Evolutionary conservation across 2,113 vertebrate species (phyloP).

Genomic region (Regulus satrapa): DNA sequence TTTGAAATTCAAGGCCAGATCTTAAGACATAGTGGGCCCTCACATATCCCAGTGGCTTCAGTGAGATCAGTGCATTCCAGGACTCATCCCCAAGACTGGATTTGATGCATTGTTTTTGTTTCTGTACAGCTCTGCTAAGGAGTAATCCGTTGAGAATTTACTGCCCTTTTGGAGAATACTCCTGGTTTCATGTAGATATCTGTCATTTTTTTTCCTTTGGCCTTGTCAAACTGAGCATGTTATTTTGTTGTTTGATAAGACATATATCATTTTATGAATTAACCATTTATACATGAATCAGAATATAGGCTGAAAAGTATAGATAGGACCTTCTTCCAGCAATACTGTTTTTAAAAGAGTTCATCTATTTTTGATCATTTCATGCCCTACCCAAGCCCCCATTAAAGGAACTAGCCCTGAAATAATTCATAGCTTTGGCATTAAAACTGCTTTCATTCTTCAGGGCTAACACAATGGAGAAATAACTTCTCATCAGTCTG

Average conservation of each 20-base stretch:
- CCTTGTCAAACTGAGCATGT: conserved; percentile 29
- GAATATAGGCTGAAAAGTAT: not conserved
- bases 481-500: not conserved
- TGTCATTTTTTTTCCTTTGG: conserved; percentile 2
- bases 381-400: not conserved
- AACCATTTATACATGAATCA: conserved; percentile 8
- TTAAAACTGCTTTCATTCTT: conserved; percentile 13
- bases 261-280: conserved; percentile 27
- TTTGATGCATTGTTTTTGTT: conserved; percentile 26
- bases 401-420: not conserved
- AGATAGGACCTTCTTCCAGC: not conserved
- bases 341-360: not conserved
- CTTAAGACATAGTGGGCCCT: not conserved
- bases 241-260: conserved; percentile 42
- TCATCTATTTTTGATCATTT: not conserved
- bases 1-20: conserved; percentile 37
- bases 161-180: not conserved
- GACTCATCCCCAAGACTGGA: not conserved
- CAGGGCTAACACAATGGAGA: not conserved
- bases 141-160: conserved; percentile 19
- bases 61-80: conserved; percentile 7
- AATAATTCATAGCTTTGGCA: not conserved
- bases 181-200: not conserved
- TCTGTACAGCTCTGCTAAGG: not conserved
- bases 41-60: not conserved